A percentile compares a stretch with the other conserved stretches of the same genome.
Evolutionary conservation across 2,888 invertebrate genomes (phyloP).

Genomic region (Trimorus sp.): DNA sequence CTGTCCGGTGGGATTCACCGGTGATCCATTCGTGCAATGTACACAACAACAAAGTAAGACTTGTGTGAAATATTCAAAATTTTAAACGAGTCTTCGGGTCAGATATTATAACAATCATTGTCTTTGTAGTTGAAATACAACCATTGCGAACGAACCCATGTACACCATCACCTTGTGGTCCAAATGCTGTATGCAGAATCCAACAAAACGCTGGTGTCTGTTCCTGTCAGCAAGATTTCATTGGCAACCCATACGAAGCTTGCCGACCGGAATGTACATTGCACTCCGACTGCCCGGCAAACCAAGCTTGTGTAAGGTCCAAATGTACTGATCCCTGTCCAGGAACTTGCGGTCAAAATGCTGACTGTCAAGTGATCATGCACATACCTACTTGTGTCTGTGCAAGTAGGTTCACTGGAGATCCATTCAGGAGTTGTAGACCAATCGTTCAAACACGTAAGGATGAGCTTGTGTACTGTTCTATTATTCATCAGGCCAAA

Average conservation of each 20-base stretch:
- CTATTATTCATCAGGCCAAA: too few species aligned
- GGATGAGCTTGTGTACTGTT: background rate
- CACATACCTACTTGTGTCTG: conserved; percentile 85
- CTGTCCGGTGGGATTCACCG: conserved; percentile 87
- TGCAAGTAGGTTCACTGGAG: conserved; percentile 78
- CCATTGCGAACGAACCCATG: conserved; percentile 83
- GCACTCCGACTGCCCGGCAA: conserved; percentile 90
- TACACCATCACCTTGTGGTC: conserved; percentile 89
- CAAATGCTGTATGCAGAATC: conserved; percentile 86
- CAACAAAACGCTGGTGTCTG: conserved; percentile 83
- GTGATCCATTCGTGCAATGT: conserved; percentile 86
- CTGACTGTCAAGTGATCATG: conserved; percentile 85
- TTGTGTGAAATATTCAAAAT: background rate
- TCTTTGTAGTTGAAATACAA: conserved; percentile 80
- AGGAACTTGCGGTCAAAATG: conserved; percentile 86
- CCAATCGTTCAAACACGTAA: conserved; percentile 84
- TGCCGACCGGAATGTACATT: conserved; percentile 92
- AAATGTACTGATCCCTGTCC: conserved; percentile 91
- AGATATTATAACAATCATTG: background rate
- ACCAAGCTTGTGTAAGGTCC: conserved; percentile 89
- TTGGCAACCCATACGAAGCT: conserved; percentile 86
- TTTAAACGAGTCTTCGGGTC: too few species aligned
- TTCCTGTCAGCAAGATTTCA: conserved; percentile 81
- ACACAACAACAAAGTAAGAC: conserved; percentile 30
- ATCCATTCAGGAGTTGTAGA: conserved; percentile 85